A percentile compares a stretch with the other conserved stretches of the same genome.
phyloP scores from a whole-genome alignment of 2,888 invertebrate species.

The Syritta pipiens region DNA sequence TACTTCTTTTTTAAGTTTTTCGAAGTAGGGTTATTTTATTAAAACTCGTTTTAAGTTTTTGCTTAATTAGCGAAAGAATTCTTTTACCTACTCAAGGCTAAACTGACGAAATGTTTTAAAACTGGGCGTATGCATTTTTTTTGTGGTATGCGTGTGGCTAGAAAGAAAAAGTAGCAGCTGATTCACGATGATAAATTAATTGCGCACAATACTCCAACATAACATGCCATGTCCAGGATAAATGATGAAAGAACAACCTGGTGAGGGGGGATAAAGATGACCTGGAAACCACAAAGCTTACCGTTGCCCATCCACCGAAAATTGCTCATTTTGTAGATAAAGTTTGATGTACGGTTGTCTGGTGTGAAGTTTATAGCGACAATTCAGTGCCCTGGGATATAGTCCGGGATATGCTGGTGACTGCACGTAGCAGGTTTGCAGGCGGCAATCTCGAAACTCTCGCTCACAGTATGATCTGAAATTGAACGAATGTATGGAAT shows the following conservation, averaged over 20 bases:
- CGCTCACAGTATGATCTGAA: slow-evolving; percentile 91
- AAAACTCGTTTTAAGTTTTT: no score
- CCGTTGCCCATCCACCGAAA: slow-evolving; percentile 94
- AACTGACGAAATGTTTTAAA: no score
- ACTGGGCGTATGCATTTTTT: no score
- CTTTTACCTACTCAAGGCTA: no score
- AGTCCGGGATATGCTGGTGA: slow-evolving; percentile 96
- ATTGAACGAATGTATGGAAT: slow-evolving; percentile 67
- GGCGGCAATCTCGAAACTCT: slow-evolving; percentile 91
- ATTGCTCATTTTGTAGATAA: slow-evolving; percentile 95
- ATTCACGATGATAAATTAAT: no score
- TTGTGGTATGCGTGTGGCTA: no score
- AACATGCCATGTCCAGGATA: neutral
- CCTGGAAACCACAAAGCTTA: slow-evolving; percentile 71
- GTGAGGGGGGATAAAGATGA: slow-evolving; percentile 12
- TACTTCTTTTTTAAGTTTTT: slow-evolving; percentile 7
- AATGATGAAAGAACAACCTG: neutral
- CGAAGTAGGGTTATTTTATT: slow-evolving; percentile 13
- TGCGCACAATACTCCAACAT: no score
- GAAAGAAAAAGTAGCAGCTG: no score
- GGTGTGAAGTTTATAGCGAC: slow-evolving; percentile 94
- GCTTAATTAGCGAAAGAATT: no score
- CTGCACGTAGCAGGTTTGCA: slow-evolving; percentile 96
- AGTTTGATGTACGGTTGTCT: slow-evolving; percentile 93
- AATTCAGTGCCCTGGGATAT: slow-evolving; percentile 93